Evolutionary conservation across 2,113 vertebrate genomes (phyloP).

Genomic region (Scomber colias): DNA sequence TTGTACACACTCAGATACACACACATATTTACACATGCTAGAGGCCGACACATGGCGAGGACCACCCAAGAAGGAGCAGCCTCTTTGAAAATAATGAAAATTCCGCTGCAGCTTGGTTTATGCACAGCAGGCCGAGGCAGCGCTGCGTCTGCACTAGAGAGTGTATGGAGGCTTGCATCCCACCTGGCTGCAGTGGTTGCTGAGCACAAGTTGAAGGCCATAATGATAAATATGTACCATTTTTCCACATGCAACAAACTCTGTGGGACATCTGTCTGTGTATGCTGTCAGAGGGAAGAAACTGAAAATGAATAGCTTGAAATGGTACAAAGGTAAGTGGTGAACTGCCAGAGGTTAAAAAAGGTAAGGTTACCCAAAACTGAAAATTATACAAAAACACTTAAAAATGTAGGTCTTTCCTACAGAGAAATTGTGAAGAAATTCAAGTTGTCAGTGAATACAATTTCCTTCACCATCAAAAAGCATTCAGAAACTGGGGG

Average conservation of each 20-base stretch:
- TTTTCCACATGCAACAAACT: constrained; percentile 27
- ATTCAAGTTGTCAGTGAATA: no score
- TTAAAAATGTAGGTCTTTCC: no score
- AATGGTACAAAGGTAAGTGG: no score
- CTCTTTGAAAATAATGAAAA: constrained; percentile 76
- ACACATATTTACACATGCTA: constrained; percentile 65
- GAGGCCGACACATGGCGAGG: constrained; percentile 68
- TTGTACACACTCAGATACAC: constrained; percentile 42
- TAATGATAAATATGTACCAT: constrained; percentile 34
- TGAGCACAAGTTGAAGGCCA: constrained; percentile 13
- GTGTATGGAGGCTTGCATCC: constrained; percentile 29
- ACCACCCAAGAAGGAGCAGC: constrained; percentile 77
- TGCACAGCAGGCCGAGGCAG: constrained; percentile 59
- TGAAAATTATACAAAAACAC: no score
- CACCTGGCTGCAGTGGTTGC: constrained; percentile 44
- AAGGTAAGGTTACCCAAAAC: no score
- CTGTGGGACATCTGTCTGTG: not conserved
- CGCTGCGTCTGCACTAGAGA: constrained; percentile 25
- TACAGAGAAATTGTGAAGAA: no score
- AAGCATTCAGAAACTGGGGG: no score
- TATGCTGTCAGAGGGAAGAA: constrained; percentile 13
- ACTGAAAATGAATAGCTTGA: no score
- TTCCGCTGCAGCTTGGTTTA: constrained; percentile 65
- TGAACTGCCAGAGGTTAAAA: no score
- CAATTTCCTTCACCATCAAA: no score